Percentiles rank a stretch among this genome's conserved stretches.
Conservation (phyloP, 2,113 vertebrate species). For the Anhinga rufa region DNA sequence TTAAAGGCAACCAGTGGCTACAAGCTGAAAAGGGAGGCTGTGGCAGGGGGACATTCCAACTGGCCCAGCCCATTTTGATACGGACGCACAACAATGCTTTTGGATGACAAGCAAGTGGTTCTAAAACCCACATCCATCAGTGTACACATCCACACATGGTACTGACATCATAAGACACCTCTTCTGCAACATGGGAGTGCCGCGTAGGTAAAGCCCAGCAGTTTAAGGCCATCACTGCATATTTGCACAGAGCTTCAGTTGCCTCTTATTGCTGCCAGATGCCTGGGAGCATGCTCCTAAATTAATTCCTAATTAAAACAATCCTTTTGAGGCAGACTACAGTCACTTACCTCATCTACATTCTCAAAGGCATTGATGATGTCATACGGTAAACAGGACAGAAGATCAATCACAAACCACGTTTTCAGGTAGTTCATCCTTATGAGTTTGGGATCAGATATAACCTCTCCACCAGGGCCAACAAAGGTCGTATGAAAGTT, state of each 20-base stretch:
- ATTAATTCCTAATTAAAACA: background rate
- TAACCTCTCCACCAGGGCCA: constrained; percentile 95
- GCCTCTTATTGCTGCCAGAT: background rate
- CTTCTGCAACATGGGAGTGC: background rate
- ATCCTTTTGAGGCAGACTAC: background rate
- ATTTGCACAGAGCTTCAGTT: background rate
- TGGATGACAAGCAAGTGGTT: background rate
- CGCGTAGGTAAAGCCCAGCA: background rate
- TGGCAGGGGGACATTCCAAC: background rate
- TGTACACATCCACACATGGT: rapidly evolving
- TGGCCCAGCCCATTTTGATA: background rate
- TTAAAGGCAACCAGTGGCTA: background rate
- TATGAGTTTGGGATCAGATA: constrained; percentile 96
- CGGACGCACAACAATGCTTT: background rate
- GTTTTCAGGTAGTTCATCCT: constrained; percentile 99
- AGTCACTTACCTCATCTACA: constrained; percentile 88
- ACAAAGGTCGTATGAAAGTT: constrained; percentile 98
- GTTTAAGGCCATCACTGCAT: background rate
- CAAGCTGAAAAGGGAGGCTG: background rate
- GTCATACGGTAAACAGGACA: constrained; percentile 98
- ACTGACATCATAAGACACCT: background rate
- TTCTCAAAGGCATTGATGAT: constrained; percentile 99
- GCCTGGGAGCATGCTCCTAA: background rate
- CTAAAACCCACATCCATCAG: background rate
- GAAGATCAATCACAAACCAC: constrained; percentile 97